phyloP scores from a whole-genome alignment of 2,888 invertebrate species.

The Leptinotarsa juncta region DNA sequence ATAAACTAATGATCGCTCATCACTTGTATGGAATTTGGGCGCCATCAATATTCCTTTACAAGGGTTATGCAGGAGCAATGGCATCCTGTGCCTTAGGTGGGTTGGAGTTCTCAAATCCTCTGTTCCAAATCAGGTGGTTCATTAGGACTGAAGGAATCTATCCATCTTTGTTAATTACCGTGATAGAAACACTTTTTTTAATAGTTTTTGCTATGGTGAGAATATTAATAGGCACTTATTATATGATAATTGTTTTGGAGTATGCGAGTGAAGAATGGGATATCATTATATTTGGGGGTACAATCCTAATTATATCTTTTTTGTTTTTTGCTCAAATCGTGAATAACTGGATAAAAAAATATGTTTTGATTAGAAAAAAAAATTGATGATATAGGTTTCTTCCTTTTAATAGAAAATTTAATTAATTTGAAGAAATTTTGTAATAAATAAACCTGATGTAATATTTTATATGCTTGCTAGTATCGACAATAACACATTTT shows the following conservation, averaged over 20 bases:
- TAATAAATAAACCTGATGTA: too few relatives aligned
- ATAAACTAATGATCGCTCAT: constrained; percentile 68
- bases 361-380: background rate
- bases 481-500: too few relatives aligned
- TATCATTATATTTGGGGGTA: constrained; percentile 50
- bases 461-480: too few relatives aligned
- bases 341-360: background rate
- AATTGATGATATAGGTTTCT: background rate
- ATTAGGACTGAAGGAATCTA: constrained; percentile 68
- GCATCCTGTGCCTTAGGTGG: constrained; percentile 69
- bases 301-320: constrained; percentile 59
- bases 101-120: constrained; percentile 73
- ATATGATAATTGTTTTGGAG: constrained; percentile 63
- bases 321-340: constrained; percentile 56
- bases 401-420: too few relatives aligned
- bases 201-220: constrained; percentile 67
- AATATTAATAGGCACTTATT: constrained; percentile 68
- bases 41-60: constrained; percentile 67
- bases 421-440: too few relatives aligned
- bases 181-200: constrained; percentile 69
- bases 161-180: constrained; percentile 63
- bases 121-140: constrained; percentile 73
- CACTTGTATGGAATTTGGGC: constrained; percentile 68
- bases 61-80: constrained; percentile 66
- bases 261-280: constrained; percentile 64